These are phyloP conservation scores for Stegodyphus dumicola DNA, from an alignment of 1,140 invertebrate species.

Conservation along the genomic window DNA sequence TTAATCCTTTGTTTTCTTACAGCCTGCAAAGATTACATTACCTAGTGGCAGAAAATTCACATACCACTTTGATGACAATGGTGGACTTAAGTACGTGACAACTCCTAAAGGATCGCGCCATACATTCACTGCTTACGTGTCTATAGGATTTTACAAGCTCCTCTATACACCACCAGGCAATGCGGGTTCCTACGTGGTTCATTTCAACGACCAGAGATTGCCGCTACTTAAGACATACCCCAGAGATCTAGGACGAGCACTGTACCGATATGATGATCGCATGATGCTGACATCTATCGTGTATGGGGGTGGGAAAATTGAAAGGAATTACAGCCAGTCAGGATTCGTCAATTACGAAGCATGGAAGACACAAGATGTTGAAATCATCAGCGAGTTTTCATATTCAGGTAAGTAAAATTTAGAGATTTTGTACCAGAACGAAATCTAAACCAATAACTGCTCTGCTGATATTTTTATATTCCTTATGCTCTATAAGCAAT, in stretches of 20 bases:
- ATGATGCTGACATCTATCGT: conserved; percentile 86
- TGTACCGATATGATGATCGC: conserved; percentile 86
- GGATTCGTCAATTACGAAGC: conserved; percentile 60
- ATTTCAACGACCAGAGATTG: conserved; percentile 90
- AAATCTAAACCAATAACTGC: no score
- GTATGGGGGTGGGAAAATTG: conserved; percentile 75
- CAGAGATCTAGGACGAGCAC: conserved; percentile 87
- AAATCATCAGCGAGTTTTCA: conserved; percentile 87
- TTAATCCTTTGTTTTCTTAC: background rate
- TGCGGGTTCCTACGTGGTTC: conserved; percentile 81
- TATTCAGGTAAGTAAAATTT: conserved; percentile 77
- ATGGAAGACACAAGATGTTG: conserved; percentile 75
- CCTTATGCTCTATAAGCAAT: no score
- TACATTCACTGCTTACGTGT: conserved; percentile 89
- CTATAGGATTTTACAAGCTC: conserved; percentile 93
- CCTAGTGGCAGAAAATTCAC: conserved; percentile 92
- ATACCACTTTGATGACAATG: conserved; percentile 90
- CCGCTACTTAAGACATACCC: conserved; percentile 89
- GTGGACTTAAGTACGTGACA: conserved; percentile 87
- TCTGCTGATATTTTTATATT: no score
- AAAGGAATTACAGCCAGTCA: conserved; percentile 55
- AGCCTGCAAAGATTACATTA: conserved; percentile 90
- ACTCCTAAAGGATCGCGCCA: conserved; percentile 95
- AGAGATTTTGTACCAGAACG: no score
- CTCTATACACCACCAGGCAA: conserved; percentile 91